These are phyloP conservation scores for Abramis brama DNA, from an alignment of 2,113 vertebrate species.

Conservation along the genomic window DNA sequence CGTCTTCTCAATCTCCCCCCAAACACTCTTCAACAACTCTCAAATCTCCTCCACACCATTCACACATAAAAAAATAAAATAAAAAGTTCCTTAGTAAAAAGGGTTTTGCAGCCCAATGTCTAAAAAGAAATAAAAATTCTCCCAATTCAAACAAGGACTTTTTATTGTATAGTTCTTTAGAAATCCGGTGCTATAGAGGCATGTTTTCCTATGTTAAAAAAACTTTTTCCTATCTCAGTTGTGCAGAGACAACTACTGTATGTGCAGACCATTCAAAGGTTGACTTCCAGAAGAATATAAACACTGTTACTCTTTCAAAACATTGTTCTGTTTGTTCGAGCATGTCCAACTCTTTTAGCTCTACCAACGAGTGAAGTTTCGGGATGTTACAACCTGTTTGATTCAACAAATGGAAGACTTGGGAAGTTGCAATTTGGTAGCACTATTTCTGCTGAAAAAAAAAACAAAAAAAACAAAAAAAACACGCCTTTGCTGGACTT, in stretches of 20 bases:
- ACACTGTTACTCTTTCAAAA: background rate
- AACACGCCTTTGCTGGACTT: background rate
- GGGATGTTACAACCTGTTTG: background rate
- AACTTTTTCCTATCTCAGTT: background rate
- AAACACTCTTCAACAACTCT: slow-evolving; percentile 8
- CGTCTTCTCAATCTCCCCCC: background rate
- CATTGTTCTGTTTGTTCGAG: background rate
- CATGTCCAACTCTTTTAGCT: background rate
- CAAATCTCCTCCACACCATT: background rate
- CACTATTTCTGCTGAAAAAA: background rate
- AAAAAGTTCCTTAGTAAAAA: background rate
- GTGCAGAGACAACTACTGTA: background rate
- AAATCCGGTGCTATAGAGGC: background rate
- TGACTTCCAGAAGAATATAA: background rate
- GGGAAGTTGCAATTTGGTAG: background rate
- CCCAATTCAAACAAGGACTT: background rate
- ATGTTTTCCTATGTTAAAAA: background rate
- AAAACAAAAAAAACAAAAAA: too few species aligned
- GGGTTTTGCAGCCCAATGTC: background rate
- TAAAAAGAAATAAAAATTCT: background rate
- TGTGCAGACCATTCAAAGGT: background rate
- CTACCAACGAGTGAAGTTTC: background rate
- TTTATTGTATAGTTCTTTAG: background rate
- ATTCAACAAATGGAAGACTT: background rate
- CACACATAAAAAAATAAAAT: background rate